Conservation (phyloP, 35 echinoderm and acorn worm genomes). For the Ophioderma brevispina region DNA sequence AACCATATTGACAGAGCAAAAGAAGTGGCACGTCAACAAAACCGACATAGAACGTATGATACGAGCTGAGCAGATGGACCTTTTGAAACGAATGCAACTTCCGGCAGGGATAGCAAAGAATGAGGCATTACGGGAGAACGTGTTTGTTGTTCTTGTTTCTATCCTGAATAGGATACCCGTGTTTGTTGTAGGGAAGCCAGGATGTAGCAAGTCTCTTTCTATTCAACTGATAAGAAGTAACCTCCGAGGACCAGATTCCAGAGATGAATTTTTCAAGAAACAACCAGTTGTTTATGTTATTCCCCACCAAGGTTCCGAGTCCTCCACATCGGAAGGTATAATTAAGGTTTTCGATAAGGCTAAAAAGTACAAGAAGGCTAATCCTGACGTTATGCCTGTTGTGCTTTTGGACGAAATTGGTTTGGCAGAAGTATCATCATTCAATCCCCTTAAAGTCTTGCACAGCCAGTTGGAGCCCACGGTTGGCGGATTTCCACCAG, state of each 20-base stretch:
- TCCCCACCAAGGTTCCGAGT: conserved; percentile 36
- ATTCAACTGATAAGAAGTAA: conserved; percentile 48
- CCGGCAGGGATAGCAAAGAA: conserved; percentile 23
- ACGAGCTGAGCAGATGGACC: conserved; percentile 8
- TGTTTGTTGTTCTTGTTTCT: conserved; percentile 22
- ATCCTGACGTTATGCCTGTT: conserved; percentile 44
- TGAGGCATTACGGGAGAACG: conserved; percentile 36
- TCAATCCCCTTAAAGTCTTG: conserved; percentile 34
- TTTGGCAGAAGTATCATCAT: conserved; percentile 30
- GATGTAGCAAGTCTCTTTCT: conserved; percentile 42
- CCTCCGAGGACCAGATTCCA: conserved; percentile 26
- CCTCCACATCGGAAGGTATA: conserved; percentile 56
- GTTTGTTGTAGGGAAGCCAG: conserved; percentile 53
- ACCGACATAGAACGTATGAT: conserved; percentile 12
- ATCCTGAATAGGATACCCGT: conserved; percentile 27
- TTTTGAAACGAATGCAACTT: conserved; percentile 31
- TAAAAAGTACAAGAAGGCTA: conserved; percentile 10
- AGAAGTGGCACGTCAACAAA: not conserved
- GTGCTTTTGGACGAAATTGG: conserved; percentile 55
- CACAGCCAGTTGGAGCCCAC: conserved; percentile 26
- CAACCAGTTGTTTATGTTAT: conserved; percentile 30
- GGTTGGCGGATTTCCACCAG: conserved; percentile 5
- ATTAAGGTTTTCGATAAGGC: conserved; percentile 51
- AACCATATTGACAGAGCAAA: not conserved
- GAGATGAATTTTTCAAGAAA: conserved; percentile 17